Evolutionary conservation across 92 coral and sea anemone genomes (phyloP).

Genomic region (Porites divaricata): DNA sequence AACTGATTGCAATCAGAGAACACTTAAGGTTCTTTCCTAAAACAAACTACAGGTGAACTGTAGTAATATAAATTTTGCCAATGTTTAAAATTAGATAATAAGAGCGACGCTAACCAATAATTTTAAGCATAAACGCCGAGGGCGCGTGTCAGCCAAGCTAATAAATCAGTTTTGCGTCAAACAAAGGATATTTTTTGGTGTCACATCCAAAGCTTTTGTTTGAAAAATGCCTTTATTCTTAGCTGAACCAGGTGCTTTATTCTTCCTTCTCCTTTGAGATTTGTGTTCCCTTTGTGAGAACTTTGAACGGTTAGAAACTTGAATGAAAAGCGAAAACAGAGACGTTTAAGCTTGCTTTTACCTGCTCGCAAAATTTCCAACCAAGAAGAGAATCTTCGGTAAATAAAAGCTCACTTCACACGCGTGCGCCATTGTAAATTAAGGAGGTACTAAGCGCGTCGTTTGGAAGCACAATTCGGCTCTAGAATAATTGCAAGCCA

Average conservation of each 20-base stretch:
- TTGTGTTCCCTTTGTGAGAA: slow-evolving; percentile 8
- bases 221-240: not conserved
- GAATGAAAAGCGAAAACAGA: not conserved
- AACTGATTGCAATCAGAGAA: not conserved
- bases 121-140: not conserved
- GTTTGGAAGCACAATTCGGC: slow-evolving; percentile 7
- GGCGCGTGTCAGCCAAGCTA: slow-evolving; percentile 3
- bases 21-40: not conserved
- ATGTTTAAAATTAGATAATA: not conserved
- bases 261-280: not conserved
- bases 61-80: not conserved
- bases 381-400: not conserved
- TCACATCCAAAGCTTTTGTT: slow-evolving; percentile 22
- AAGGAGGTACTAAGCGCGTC: slow-evolving; percentile 4
- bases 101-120: not conserved
- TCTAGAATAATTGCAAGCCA: slow-evolving; percentile 1
- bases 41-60: not conserved
- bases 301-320: not conserved
- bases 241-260: slow-evolving; percentile 39
- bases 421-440: not conserved
- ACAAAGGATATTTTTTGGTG: slow-evolving; percentile 17
- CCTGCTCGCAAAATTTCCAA: not conserved
- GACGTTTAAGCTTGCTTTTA: not conserved
- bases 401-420: not conserved
- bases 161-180: slow-evolving; percentile 12